Base-by-base conservation (phyloP, 2,888 invertebrate genomes). In the Tiliacea citrago region DNA sequence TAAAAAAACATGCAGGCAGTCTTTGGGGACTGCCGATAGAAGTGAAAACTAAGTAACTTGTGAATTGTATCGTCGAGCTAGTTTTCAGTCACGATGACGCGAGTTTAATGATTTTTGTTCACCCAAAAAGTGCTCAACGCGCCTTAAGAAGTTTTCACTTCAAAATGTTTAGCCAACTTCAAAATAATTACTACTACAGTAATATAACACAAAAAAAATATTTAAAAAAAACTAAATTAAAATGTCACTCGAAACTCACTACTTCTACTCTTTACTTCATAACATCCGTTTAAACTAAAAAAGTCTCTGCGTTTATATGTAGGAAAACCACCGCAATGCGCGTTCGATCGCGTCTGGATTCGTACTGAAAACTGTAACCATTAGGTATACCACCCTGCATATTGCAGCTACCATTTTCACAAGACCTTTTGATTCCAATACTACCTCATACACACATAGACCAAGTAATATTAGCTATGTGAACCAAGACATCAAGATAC, bases 301-400 rank as follows among this genome's bases (percentile, higher is more conserved):
- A 51, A 42, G 0, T 35, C 51, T 69, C 60, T 21, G 29, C 49
- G 42, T 71, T 47, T 16, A n/a, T 3, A 29, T 60, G 13, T 18
- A 69, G 12, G 60, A 73, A 77, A 71, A 79, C 71, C 45, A 49
- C 83, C 88, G 91, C 91, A 90, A 88, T 92, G 91, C 93, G 92
- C 75, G 83, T 86, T 79, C 88, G 79, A 73, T 70, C 92, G 90
- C 91, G 86, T 83, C 90, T 73, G 79, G 77, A 42, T 63, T 67
- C 82, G 60, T 16, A 94, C 94, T 93, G 94, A 93, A 92, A 90
- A 81, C 90, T 91, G 92, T 91, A 92, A 88, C 87, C 73, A 73
- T 73, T 79, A 81, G n/a, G n/a, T n/a, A n/a, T n/a, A n/a, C 79
- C 86, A 76, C 74, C 75, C 83, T 88, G 89, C 88, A 86, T 68